Conservation (phyloP, 2,888 invertebrate species). For the Itoplectis maculator region DNA sequence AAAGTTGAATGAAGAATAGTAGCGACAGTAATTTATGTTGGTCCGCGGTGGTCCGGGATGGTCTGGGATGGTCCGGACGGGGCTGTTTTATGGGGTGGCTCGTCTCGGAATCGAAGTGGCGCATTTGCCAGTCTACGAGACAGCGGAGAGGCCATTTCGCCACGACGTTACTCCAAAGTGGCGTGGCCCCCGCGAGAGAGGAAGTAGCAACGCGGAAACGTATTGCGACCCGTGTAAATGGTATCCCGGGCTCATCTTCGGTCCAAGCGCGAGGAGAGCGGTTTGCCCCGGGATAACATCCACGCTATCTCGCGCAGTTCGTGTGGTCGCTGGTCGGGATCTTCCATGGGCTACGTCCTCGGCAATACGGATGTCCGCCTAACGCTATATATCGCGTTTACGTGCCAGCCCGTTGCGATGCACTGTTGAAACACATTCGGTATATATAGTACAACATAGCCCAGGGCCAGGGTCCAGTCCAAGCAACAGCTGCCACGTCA, state of each 20-base stretch:
- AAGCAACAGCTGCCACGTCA: slow-evolving; percentile 63
- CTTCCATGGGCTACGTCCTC: slow-evolving; percentile 42
- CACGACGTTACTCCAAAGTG: slow-evolving; percentile 62
- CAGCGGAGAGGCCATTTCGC: slow-evolving; percentile 54
- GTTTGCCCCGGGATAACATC: slow-evolving; percentile 55
- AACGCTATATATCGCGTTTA: slow-evolving; percentile 40
- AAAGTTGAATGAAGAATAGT: slow-evolving; percentile 37
- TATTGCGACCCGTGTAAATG: slow-evolving; percentile 61
- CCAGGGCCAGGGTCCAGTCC: slow-evolving; percentile 47
- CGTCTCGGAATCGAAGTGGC: slow-evolving; percentile 58
- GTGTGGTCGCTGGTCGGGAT: slow-evolving; percentile 49
- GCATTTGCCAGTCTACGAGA: slow-evolving; percentile 58
- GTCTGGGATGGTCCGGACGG: slow-evolving; percentile 20
- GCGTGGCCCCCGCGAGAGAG: slow-evolving; percentile 42
- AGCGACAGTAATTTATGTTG: slow-evolving; percentile 21
- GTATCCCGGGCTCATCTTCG: slow-evolving; percentile 43
- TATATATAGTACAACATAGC: slow-evolving; percentile 35
- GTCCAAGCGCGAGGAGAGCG: slow-evolving; percentile 40
- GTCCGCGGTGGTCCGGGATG: slow-evolving; percentile 7
- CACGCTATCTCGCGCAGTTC: slow-evolving; percentile 45
- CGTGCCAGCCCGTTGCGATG: slow-evolving; percentile 50
- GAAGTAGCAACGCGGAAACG: slow-evolving; percentile 52
- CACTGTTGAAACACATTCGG: slow-evolving; percentile 50
- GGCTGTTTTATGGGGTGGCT: slow-evolving; percentile 57
- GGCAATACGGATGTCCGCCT: slow-evolving; percentile 42